Conservation (phyloP, 2,797 vertebrate genomes). For the Coluber constrictor region DNA sequence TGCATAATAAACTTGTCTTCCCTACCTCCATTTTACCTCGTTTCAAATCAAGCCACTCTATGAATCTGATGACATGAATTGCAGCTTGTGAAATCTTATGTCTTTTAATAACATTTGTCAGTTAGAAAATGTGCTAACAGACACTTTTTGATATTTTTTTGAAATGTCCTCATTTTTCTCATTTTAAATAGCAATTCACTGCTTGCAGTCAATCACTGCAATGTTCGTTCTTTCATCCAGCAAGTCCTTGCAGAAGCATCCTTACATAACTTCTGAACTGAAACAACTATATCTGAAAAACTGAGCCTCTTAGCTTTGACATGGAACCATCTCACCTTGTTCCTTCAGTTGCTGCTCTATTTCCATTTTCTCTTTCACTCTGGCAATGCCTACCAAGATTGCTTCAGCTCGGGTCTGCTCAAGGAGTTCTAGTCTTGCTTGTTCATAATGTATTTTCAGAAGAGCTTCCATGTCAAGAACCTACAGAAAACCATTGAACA, state of each 20-base stretch:
- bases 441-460: conserved; percentile 61
- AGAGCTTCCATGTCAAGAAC: conserved; percentile 79
- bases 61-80: neutral
- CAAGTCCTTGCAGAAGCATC: neutral
- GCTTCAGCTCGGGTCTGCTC: conserved; percentile 68
- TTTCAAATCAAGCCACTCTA: neutral
- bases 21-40: neutral
- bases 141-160: neutral
- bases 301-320: neutral
- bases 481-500: conserved; percentile 50
- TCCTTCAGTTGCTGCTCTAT: conserved; percentile 45
- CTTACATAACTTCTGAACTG: neutral
- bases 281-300: neutral
- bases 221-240: neutral
- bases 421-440: conserved; percentile 63
- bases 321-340: conserved; percentile 59
- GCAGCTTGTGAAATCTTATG: neutral
- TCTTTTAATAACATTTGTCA: neutral
- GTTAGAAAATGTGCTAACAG: neutral
- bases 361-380: conserved; percentile 68
- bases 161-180: neutral
- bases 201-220: neutral
- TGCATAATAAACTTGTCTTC: neutral
- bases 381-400: conserved; percentile 68
- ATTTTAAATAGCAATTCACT: neutral